Percentiles rank a stretch among this genome's conserved stretches.
These are phyloP conservation scores for Tachina grossa DNA, from an alignment of 2,888 invertebrate genomes.

Conservation along the genomic window DNA sequence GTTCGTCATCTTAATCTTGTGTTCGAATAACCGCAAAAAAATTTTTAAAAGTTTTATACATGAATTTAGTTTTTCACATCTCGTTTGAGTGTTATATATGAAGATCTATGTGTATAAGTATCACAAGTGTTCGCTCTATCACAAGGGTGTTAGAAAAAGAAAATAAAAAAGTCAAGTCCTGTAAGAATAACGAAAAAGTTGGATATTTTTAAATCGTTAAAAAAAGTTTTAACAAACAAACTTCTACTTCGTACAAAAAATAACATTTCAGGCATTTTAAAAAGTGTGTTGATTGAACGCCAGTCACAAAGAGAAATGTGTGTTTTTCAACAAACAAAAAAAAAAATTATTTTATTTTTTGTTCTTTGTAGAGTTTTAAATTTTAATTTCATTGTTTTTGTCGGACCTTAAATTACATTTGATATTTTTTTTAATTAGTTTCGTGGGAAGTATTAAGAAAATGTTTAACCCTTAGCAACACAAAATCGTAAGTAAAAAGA, in stretches of 20 bases:
- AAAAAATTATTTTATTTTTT: slow-evolving; percentile 20
- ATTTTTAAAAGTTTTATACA: slow-evolving; percentile 47
- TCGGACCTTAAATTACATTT: neutral
- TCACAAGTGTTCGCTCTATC: slow-evolving; percentile 19
- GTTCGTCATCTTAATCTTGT: slow-evolving; percentile 55
- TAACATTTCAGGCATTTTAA: neutral
- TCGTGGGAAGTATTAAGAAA: neutral
- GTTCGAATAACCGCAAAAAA: slow-evolving; percentile 51
- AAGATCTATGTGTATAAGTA: neutral
- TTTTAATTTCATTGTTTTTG: neutral
- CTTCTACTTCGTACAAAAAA: neutral
- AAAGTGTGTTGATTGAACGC: slow-evolving; percentile 31
- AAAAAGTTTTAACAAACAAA: slow-evolving; percentile 45
- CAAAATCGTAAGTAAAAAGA: no score
- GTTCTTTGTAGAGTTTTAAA: neutral
- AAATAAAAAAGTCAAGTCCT: slow-evolving; percentile 25
- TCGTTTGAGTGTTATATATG: neutral
- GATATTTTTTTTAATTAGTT: neutral
- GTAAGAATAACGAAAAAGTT: slow-evolving; percentile 7
- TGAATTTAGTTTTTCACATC: neutral
- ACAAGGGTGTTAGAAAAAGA: slow-evolving; percentile 30
- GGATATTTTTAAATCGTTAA: slow-evolving; percentile 2
- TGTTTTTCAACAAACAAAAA: neutral
- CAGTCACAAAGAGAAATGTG: neutral
- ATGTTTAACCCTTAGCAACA: neutral